Conservation (phyloP, 1,140 invertebrate genomes). For the Calliphora vicina region DNA sequence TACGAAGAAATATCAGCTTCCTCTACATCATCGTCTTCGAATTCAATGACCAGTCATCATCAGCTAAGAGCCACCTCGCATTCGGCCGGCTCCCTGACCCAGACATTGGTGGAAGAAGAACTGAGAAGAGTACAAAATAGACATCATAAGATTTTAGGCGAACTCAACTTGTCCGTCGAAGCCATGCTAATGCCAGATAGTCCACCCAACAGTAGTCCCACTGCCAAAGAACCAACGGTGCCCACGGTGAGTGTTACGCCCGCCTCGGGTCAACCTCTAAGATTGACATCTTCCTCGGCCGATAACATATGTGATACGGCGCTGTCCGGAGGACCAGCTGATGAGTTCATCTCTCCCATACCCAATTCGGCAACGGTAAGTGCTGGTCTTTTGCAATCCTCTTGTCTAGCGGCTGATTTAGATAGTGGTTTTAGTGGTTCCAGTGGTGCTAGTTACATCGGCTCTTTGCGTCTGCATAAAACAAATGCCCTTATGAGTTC, state of each 20-base stretch:
- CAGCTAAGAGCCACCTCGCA: slow-evolving; percentile 49
- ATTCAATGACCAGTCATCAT: slow-evolving; percentile 43
- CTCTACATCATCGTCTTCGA: slow-evolving; percentile 16
- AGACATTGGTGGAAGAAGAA: slow-evolving; percentile 80
- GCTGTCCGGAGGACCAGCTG: slow-evolving; percentile 68
- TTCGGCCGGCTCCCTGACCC: slow-evolving; percentile 66
- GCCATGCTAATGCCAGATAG: slow-evolving; percentile 83
- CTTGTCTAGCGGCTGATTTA: slow-evolving; percentile 68
- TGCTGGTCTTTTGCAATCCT: slow-evolving; percentile 1
- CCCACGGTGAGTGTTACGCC: slow-evolving; percentile 63
- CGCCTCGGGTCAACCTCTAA: slow-evolving; percentile 51
- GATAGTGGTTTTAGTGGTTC: slow-evolving; percentile 84
- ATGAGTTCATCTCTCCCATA: slow-evolving; percentile 74
- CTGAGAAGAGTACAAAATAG: slow-evolving; percentile 78
- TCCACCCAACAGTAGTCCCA: slow-evolving; percentile 51
- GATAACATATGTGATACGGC: slow-evolving; percentile 59
- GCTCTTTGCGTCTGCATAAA: slow-evolving; percentile 68
- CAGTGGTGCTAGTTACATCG: slow-evolving; percentile 77
- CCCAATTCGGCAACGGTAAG: slow-evolving; percentile 34
- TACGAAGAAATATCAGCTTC: slow-evolving; percentile 81
- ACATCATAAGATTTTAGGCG: slow-evolving; percentile 81
- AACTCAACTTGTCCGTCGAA: slow-evolving; percentile 86
- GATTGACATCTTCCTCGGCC: slow-evolving; percentile 52
- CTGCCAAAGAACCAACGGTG: slow-evolving; percentile 61
- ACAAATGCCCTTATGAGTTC: slow-evolving; percentile 61